These are phyloP conservation scores for Brachionus asplanchnoidis DNA, from an alignment of 1,140 invertebrate species.

Conservation along the genomic window DNA sequence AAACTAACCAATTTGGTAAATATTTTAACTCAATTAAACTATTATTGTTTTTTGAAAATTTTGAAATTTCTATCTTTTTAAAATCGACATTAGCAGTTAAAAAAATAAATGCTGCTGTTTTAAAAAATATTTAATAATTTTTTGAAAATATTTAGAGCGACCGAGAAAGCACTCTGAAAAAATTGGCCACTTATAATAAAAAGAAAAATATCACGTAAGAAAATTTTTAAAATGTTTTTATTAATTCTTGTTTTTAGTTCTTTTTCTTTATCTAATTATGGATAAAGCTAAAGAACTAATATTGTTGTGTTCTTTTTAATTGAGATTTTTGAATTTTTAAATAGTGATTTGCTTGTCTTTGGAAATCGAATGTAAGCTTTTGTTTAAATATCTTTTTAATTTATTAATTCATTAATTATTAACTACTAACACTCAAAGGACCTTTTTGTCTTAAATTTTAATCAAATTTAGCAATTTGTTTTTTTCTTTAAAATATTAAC, in stretches of 20 bases:
- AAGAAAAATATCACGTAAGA: conserved; percentile 31
- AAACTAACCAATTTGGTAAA: conserved; percentile 37
- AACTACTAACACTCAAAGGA: background rate
- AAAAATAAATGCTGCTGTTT: background rate
- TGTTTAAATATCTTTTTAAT: background rate
- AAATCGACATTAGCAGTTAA: background rate
- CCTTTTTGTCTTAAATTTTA: background rate
- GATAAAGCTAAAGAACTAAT: background rate
- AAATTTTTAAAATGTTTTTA: background rate
- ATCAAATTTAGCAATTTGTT: too few relatives aligned
- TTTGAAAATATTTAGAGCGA: conserved; percentile 15
- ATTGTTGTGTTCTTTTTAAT: background rate
- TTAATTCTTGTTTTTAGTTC: background rate
- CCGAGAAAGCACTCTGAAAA: conserved; percentile 29
- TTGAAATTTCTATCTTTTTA: background rate
- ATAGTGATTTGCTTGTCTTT: background rate
- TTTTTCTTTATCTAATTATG: background rate
- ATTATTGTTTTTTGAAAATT: background rate
- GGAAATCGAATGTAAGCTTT: conserved; percentile 24
- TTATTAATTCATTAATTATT: background rate
- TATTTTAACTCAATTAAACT: background rate
- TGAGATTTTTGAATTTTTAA: background rate
- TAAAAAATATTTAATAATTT: background rate
- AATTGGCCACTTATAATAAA: conserved; percentile 30
- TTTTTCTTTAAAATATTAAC: too few relatives aligned